Evolutionary conservation across 2,888 invertebrate genomes (phyloP), one percentile per base, ranked within the genome.

Genomic region (Tribolium freemani): DNA sequence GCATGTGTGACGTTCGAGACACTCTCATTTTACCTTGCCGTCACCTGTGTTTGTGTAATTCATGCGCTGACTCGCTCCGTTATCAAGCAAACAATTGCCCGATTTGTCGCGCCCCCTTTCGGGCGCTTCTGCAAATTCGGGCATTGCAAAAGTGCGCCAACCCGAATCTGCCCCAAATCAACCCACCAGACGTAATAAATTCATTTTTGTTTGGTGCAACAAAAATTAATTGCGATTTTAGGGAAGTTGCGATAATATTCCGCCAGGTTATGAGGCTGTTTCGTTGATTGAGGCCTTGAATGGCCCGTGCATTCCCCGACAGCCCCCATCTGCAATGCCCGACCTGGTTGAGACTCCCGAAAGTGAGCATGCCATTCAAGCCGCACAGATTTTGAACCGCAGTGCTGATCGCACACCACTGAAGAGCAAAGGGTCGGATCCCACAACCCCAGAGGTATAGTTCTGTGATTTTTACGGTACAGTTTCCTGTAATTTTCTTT

Each of bases 11-110:
- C 85, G 94, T 96, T 11, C 90, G 99, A 2, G 99, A 99, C 87
- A 99, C 99, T 0, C 89, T 99, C 63, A 99, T 99, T 81, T 89
- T 99, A 81, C 99, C 99, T 0, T 99, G 99, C 85, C 90, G 96
- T 30, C 99, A 99, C 88, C 90, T 99, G 66, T 99, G 99, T 85
- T 88, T 99, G 75, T 99, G 99, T 87, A 96, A 97, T 87, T 94
- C 95, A 0, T 99, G 99, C 87, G 99, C 99, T 0, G 98, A 99
- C 88, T 97, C 97, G 0, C 89, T 99, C 72, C 90, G 99, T 76
- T 98, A 98, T 85, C 97, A 97, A 90, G 97, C 98, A 21, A 99
- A 97, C 88, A 99, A 98, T 88, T 99, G 99, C 82, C 99, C 99
- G 5, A 99, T 99, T 79, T 99, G 99, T 85, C 91, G 99, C 74